These are phyloP conservation scores for Helostoma temminkii DNA, from an alignment of 2,797 vertebrate genomes.

Conservation along the genomic window DNA sequence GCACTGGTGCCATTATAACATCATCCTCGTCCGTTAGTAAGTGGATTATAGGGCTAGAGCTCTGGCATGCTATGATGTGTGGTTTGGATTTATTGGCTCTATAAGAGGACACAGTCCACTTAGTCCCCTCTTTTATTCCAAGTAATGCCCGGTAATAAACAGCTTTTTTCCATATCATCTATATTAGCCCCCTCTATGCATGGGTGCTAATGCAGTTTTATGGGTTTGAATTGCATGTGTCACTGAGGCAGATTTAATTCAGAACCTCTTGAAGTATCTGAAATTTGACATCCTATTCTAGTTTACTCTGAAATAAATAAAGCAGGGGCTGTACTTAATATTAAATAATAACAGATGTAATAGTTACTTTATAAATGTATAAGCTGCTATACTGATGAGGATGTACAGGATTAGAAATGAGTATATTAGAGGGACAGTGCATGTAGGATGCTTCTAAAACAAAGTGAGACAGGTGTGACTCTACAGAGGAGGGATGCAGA, in stretches of 20 bases:
- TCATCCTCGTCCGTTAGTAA: slow-evolving; percentile 80
- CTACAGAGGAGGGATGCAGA: too few relatives aligned
- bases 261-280: slow-evolving; percentile 70
- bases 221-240: slow-evolving; percentile 78
- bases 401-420: too few relatives aligned
- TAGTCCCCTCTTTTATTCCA: slow-evolving; percentile 78
- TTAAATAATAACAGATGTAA: neutral
- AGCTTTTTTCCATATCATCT: slow-evolving; percentile 61
- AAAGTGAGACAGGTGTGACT: too few relatives aligned
- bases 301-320: slow-evolving; percentile 27
- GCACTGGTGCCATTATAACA: slow-evolving; percentile 76
- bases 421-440: too few relatives aligned
- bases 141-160: slow-evolving; percentile 77
- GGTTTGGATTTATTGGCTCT: slow-evolving; percentile 81
- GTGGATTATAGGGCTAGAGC: slow-evolving; percentile 79
- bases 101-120: slow-evolving; percentile 80
- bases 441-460: too few relatives aligned
- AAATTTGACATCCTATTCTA: slow-evolving; percentile 63
- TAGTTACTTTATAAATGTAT: neutral
- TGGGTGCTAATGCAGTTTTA: slow-evolving; percentile 77
- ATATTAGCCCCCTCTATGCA: slow-evolving; percentile 54
- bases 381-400: too few relatives aligned
- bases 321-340: neutral
- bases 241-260: slow-evolving; percentile 74
- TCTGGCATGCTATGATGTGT: slow-evolving; percentile 79